These are phyloP conservation scores for Onychostruthus taczanowskii DNA, from an alignment of 2,113 vertebrate species.

Conservation along the genomic window DNA sequence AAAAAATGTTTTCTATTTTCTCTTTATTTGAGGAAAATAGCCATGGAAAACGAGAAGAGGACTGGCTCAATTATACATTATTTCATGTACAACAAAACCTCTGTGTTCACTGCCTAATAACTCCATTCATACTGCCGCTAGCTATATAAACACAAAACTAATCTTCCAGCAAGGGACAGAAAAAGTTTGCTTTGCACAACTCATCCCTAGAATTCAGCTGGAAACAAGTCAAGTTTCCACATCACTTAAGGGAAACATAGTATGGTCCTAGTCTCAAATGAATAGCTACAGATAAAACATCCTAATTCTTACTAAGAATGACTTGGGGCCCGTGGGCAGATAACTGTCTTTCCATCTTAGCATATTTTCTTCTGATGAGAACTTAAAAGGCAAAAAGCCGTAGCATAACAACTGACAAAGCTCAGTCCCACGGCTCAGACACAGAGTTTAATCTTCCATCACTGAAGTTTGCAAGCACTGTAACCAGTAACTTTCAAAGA, in stretches of 20 bases:
- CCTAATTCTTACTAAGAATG: background rate
- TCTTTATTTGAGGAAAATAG: slow-evolving; percentile 9
- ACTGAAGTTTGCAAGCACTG: background rate
- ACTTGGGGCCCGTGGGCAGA: background rate
- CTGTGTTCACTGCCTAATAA: background rate
- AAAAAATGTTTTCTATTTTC: background rate
- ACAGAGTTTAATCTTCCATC: background rate
- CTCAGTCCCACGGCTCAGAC: background rate
- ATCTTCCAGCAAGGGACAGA: background rate
- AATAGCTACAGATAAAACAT: background rate
- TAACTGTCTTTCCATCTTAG: background rate
- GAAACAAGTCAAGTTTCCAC: background rate
- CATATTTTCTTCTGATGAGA: background rate
- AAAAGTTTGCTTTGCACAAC: slow-evolving; percentile 7
- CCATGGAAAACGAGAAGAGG: background rate
- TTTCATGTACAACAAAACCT: background rate
- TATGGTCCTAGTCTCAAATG: background rate
- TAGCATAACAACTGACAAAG: background rate
- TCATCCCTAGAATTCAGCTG: background rate
- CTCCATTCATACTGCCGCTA: background rate
- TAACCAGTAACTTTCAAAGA: background rate
- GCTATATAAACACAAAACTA: background rate
- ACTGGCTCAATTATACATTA: background rate
- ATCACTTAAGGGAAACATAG: background rate
- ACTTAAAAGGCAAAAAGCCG: background rate